Evolutionary conservation across 2,888 invertebrate genomes (phyloP).

Genomic region (Chymomyza procnemis): DNA sequence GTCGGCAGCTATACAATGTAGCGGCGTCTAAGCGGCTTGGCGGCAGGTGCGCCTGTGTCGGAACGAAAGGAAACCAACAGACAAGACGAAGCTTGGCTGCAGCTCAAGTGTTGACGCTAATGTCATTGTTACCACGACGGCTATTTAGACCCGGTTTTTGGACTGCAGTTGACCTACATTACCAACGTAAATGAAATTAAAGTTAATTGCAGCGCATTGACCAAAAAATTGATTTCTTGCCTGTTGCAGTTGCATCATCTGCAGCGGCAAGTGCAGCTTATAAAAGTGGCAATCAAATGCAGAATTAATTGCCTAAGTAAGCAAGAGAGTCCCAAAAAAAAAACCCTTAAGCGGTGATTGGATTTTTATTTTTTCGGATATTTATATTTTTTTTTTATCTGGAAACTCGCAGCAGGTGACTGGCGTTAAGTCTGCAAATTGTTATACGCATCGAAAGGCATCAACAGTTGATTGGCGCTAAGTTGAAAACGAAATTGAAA

Average conservation of each 20-base stretch:
- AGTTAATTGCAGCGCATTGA: conserved; percentile 40
- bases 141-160: conserved; percentile 11
- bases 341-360: background rate
- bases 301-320: conserved; percentile 53
- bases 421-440: conserved; percentile 4
- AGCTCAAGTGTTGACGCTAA: conserved; percentile 55
- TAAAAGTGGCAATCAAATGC: conserved; percentile 50
- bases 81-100: background rate
- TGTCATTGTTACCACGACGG: conserved; percentile 57
- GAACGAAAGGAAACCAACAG: conserved; percentile 16
- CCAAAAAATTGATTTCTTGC: conserved; percentile 47
- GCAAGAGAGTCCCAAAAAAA: conserved; percentile 4
- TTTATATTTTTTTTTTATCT: background rate
- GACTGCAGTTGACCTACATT: conserved; percentile 57
- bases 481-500: conserved; percentile 25
- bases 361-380: conserved; percentile 33
- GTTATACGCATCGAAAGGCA: conserved; percentile 4
- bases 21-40: conserved; percentile 9
- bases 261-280: conserved; percentile 35
- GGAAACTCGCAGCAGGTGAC: conserved; percentile 38
- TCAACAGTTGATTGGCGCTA: conserved; percentile 23
- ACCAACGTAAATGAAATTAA: conserved; percentile 55
- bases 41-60: conserved; percentile 23
- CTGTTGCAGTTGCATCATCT: conserved; percentile 51
- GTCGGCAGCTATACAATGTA: background rate